Percentiles rank a stretch among this genome's conserved stretches.
phyloP scores from a whole-genome alignment of 2,113 vertebrate genomes.

The Trematocara variabile region DNA sequence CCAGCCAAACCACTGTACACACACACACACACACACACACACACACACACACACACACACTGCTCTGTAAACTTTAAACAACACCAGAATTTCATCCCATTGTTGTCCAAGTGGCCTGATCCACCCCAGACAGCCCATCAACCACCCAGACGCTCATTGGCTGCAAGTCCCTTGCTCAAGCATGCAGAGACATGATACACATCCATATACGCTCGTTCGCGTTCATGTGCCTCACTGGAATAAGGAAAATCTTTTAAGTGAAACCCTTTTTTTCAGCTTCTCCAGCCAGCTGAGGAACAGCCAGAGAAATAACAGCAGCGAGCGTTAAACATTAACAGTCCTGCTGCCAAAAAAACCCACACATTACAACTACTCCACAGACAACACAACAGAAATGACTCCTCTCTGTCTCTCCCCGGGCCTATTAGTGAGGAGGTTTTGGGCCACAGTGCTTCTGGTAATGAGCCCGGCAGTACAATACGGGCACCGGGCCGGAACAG shows the following conservation, averaged over 20 bases:
- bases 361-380: constrained; percentile 43
- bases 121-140: constrained; percentile 43
- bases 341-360: constrained; percentile 23
- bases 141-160: constrained; percentile 34
- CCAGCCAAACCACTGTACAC: constrained; percentile 14
- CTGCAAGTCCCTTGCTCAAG: constrained; percentile 44
- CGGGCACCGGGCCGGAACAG: constrained; percentile 77
- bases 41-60: background rate
- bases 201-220: constrained; percentile 25
- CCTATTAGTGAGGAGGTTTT: constrained; percentile 72
- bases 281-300: constrained; percentile 9
- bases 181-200: constrained; percentile 52
- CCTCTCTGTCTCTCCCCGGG: constrained; percentile 50
- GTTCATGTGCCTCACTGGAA: background rate
- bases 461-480: constrained; percentile 80
- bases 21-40: too few species aligned
- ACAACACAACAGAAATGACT: constrained; percentile 52
- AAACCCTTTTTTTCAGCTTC: constrained; percentile 3
- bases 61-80: constrained; percentile 58
- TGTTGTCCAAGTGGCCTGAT: constrained; percentile 39
- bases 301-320: constrained; percentile 35
- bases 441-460: constrained; percentile 73
- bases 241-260: constrained; percentile 1
- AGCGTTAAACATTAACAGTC: constrained; percentile 62
- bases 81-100: constrained; percentile 41